Conservation (phyloP, 1,140 invertebrate genomes). For the Branchinecta lindahli region DNA sequence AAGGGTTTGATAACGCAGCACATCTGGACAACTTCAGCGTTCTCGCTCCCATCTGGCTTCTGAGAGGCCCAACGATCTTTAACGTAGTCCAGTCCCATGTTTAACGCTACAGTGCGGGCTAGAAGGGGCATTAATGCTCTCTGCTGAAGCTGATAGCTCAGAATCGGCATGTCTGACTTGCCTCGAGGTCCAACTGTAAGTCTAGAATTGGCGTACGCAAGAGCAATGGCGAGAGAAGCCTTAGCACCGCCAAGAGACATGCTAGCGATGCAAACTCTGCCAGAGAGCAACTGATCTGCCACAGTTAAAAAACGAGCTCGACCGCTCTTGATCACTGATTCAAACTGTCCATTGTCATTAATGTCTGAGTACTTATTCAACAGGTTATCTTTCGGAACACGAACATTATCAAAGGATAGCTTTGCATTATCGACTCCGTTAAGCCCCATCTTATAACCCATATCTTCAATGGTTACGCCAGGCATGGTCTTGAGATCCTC, state of each 20-base stretch:
- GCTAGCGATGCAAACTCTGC: constrained; percentile 30
- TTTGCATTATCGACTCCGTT: constrained; percentile 33
- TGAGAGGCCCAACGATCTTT: constrained; percentile 28
- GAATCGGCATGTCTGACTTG: constrained; percentile 30
- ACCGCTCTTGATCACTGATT: constrained; percentile 25
- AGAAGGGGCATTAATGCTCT: constrained; percentile 29
- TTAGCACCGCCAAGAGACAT: constrained; percentile 30
- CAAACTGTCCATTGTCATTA: constrained; percentile 25
- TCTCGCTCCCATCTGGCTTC: constrained; percentile 26
- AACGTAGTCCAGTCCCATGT: constrained; percentile 30
- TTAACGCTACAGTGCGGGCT: constrained; percentile 29
- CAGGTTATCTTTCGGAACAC: constrained; percentile 29
- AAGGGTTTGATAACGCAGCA: constrained; percentile 31
- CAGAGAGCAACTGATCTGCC: constrained; percentile 31
- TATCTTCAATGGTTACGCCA: constrained; percentile 29
- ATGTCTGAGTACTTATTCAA: constrained; percentile 28
- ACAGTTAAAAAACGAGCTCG: constrained; percentile 30
- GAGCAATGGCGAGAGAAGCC: constrained; percentile 27
- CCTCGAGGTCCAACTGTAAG: constrained; percentile 30
- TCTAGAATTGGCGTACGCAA: constrained; percentile 29
- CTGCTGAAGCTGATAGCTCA: constrained; percentile 30
- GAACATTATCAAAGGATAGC: constrained; percentile 28
- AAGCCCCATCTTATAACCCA: constrained; percentile 32
- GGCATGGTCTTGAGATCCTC: constrained; percentile 26
- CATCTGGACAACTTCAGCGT: constrained; percentile 29